Evolutionary conservation across 2,888 invertebrate species (phyloP).

Genomic region (Blera fallax): DNA sequence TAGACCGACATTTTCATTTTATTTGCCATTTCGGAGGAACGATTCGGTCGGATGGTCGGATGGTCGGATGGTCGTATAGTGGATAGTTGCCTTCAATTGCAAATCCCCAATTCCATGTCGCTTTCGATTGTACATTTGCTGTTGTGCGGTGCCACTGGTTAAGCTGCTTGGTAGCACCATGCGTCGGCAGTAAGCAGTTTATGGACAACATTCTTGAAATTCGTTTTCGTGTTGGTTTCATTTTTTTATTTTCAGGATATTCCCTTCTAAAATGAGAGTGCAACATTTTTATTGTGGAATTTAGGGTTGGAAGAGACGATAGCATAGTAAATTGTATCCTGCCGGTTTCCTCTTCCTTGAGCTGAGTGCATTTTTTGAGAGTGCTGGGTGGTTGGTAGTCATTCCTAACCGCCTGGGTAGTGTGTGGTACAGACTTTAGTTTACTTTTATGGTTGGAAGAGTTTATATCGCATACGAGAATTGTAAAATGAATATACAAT

Average conservation of each 20-base stretch:
- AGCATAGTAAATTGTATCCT: slow-evolving; percentile 69
- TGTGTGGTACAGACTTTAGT: slow-evolving; percentile 51
- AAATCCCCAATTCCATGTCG: slow-evolving; percentile 70
- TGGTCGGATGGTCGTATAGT: neutral
- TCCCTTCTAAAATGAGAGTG: slow-evolving; percentile 59
- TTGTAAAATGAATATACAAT: slow-evolving; percentile 67
- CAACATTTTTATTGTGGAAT: slow-evolving; percentile 68
- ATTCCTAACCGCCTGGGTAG: slow-evolving; percentile 29
- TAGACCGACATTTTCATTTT: slow-evolving; percentile 64
- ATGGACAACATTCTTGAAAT: slow-evolving; percentile 52
- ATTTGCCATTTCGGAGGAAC: slow-evolving; percentile 29
- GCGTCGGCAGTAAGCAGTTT: slow-evolving; percentile 66
- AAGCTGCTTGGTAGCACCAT: slow-evolving; percentile 53
- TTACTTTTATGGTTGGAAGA: slow-evolving; percentile 66
- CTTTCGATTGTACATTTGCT: slow-evolving; percentile 67
- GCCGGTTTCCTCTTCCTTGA: slow-evolving; percentile 61
- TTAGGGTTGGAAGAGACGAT: slow-evolving; percentile 39
- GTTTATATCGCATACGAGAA: slow-evolving; percentile 65
- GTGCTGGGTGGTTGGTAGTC: neutral
- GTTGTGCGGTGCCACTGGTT: slow-evolving; percentile 52
- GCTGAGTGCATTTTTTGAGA: slow-evolving; percentile 34
- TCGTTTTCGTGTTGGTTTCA: slow-evolving; percentile 10
- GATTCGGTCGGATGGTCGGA: slow-evolving; percentile 4
- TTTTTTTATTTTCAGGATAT: slow-evolving; percentile 21
- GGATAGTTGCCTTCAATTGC: slow-evolving; percentile 35